These are phyloP conservation scores for Hiodon tergisus DNA, from an alignment of 2,113 vertebrate genomes.

Conservation along the genomic window DNA sequence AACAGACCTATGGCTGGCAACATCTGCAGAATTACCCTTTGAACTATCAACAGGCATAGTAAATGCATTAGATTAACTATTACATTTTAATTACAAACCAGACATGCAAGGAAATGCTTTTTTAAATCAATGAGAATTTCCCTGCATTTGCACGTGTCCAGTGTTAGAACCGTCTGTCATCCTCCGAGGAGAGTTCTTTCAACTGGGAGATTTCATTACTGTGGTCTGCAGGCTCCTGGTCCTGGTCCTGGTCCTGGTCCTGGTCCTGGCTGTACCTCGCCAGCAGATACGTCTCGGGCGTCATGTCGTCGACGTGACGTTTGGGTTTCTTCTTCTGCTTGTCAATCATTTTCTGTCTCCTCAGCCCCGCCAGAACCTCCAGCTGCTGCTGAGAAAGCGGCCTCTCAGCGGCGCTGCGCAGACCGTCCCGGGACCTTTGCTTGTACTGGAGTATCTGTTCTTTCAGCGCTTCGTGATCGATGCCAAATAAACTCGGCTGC, in stretches of 20 bases:
- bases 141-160: not conserved
- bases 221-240: slow-evolving; percentile 30
- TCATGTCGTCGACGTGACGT: slow-evolving; percentile 38
- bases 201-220: slow-evolving; percentile 26
- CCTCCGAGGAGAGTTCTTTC: slow-evolving; percentile 29
- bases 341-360: slow-evolving; percentile 38
- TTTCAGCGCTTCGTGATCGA: slow-evolving; percentile 69
- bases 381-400: slow-evolving; percentile 32
- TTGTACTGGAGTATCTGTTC: slow-evolving; percentile 71
- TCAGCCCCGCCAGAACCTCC: slow-evolving; percentile 44
- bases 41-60: no score
- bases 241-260: slow-evolving; percentile 28
- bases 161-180: slow-evolving; percentile 35
- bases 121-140: no score
- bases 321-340: slow-evolving; percentile 45
- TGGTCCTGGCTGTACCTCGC: slow-evolving; percentile 28
- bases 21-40: no score
- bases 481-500: slow-evolving; percentile 55
- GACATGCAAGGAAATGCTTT: not conserved
- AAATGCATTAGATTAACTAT: no score
- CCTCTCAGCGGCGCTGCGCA: not conserved
- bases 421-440: slow-evolving; percentile 38
- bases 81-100: not conserved
- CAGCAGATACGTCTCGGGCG: slow-evolving; percentile 48
- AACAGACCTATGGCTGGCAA: no score